Conservation (phyloP, 2,797 vertebrate species). For the Galaxias olidus region DNA sequence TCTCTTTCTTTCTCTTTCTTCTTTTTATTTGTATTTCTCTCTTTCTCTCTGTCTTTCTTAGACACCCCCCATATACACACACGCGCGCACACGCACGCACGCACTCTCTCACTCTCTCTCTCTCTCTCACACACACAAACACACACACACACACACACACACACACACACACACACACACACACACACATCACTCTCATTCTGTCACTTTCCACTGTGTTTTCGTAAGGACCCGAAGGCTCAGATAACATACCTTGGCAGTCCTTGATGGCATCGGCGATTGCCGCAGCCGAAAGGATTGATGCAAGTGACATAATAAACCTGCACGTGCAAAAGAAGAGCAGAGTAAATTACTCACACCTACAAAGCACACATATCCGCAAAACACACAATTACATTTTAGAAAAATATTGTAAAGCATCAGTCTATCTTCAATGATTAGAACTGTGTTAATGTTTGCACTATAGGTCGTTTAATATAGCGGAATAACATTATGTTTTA, state of each 20-base stretch:
- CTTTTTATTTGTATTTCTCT: not conserved
- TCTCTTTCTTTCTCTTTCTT: not conserved
- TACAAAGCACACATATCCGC: conserved; percentile 1
- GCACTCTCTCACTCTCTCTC: not conserved
- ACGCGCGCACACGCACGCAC: not conserved
- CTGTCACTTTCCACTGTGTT: not conserved
- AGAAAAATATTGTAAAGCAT: too few species aligned
- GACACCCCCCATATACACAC: not conserved
- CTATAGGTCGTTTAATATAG: too few species aligned
- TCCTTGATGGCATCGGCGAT: conserved; percentile 93
- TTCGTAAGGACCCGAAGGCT: not conserved
- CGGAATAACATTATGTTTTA: too few species aligned
- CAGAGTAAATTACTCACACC: conserved; percentile 29
- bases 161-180: not conserved
- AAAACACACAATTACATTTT: not conserved
- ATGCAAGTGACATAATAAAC: conserved; percentile 90
- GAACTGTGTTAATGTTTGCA: too few species aligned
- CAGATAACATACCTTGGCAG: conserved; percentile 86
- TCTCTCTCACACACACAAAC: not conserved
- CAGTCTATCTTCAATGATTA: too few species aligned
- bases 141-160: not conserved
- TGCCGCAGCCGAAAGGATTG: conserved; percentile 88
- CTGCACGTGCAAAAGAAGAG: conserved; percentile 61
- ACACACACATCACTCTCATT: not conserved
- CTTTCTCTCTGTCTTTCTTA: not conserved